Evolutionary conservation across 2,888 invertebrate species (phyloP).

Genomic region (Eupithecia centaureata): DNA sequence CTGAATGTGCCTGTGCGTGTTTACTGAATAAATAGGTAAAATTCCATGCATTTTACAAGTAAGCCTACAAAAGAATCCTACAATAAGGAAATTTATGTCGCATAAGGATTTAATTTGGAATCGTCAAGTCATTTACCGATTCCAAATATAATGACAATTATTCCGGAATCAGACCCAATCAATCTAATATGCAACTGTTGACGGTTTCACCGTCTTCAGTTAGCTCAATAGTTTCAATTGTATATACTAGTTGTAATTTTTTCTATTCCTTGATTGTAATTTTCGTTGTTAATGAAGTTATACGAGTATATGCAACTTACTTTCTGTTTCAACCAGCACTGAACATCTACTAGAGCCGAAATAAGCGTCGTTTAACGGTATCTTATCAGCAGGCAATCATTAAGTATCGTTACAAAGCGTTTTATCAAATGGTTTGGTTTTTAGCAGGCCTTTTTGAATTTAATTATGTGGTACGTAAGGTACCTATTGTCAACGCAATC

Average conservation of each 20-base stretch:
- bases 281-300: too few relatives aligned
- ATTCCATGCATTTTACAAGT: neutral
- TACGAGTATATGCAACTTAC: too few relatives aligned
- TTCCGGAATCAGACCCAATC: too few relatives aligned
- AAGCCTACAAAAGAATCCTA: neutral
- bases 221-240: too few relatives aligned
- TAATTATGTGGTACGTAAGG: too few relatives aligned
- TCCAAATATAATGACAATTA: neutral
- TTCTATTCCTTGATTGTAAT: too few relatives aligned
- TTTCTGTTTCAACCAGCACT: neutral
- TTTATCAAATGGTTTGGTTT: slow-evolving; percentile 36
- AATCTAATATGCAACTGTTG: too few relatives aligned
- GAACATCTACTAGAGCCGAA: slow-evolving; percentile 5
- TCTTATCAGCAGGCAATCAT: slow-evolving; percentile 48
- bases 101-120: too few relatives aligned
- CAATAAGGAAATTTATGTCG: neutral
- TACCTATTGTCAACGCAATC: too few relatives aligned
- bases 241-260: too few relatives aligned
- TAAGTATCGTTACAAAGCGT: slow-evolving; percentile 57
- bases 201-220: too few relatives aligned
- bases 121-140: neutral
- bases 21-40: neutral
- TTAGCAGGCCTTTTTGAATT: slow-evolving; percentile 33
- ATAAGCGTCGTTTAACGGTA: slow-evolving; percentile 39
- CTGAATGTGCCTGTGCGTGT: neutral